Percentiles rank a stretch among this genome's conserved stretches.
These are phyloP conservation scores for Charaxes varanes DNA, from an alignment of 1,140 invertebrate species.

Conservation along the genomic window DNA sequence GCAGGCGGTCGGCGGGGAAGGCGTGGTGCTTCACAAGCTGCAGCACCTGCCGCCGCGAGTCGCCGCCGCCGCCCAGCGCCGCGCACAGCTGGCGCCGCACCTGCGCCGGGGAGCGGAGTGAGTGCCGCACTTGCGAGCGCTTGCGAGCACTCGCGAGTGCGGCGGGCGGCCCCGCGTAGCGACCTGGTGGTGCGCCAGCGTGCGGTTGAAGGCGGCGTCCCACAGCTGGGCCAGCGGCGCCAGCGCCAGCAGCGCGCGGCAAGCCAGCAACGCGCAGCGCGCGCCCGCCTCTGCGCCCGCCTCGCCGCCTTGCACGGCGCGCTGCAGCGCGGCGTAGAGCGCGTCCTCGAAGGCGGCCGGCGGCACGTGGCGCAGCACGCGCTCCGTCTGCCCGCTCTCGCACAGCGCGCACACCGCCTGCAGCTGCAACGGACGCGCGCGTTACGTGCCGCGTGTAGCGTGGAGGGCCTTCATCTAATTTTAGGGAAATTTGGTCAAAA, in stretches of 20 bases:
- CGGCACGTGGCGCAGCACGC: constrained; percentile 53
- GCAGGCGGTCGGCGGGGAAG: constrained; percentile 64
- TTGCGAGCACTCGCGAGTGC: constrained; percentile 45
- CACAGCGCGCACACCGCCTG: constrained; percentile 61
- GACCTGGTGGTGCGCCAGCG: constrained; percentile 62
- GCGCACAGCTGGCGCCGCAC: constrained; percentile 54
- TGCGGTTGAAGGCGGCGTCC: constrained; percentile 52
- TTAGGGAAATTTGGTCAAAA: too few species aligned
- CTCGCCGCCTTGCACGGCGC: constrained; percentile 44
- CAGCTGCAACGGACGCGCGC: too few species aligned
- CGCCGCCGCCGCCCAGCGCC: constrained; percentile 44
- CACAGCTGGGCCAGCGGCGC: constrained; percentile 41
- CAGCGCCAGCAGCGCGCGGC: constrained; percentile 44
- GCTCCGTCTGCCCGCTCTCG: constrained; percentile 53
- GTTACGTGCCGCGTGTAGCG: too few species aligned
- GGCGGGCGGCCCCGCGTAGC: constrained; percentile 46
- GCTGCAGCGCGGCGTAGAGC: constrained; percentile 56
- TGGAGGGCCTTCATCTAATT: too few species aligned
- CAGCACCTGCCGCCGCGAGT: constrained; percentile 43
- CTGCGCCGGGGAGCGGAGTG: too few species aligned
- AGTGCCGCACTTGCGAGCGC: constrained; percentile 51
- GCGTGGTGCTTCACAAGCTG: constrained; percentile 64
- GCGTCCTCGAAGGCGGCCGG: constrained; percentile 63
- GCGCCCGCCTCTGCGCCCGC: constrained; percentile 40
- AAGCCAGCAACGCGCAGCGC: constrained; percentile 46